Conservation (phyloP, 2,797 vertebrate species). For the Sebastes aleutianus region DNA sequence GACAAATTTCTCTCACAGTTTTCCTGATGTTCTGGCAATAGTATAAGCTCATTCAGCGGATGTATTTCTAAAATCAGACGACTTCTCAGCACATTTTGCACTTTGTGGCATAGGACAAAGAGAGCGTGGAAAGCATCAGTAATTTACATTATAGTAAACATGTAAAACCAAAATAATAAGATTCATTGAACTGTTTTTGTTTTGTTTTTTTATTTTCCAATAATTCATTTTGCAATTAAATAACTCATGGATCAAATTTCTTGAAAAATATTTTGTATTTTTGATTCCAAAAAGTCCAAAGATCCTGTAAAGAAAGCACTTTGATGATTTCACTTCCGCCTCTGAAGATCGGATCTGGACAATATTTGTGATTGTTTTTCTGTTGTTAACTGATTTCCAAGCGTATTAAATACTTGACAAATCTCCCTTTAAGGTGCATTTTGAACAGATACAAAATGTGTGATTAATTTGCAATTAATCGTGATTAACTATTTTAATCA, state of each 20-base stretch:
- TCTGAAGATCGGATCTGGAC: neutral
- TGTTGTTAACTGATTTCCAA: too few species aligned
- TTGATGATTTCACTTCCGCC: constrained; percentile 62
- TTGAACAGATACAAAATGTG: too few species aligned
- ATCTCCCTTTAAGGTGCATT: too few species aligned
- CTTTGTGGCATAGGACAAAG: constrained; percentile 57
- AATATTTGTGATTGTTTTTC: too few species aligned
- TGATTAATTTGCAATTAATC: too few species aligned
- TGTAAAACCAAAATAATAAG: constrained; percentile 41
- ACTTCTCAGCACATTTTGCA: constrained; percentile 80
- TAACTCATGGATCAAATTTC: constrained; percentile 44
- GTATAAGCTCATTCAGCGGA: constrained; percentile 54
- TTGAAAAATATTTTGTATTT: constrained; percentile 15
- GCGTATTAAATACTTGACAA: too few species aligned
- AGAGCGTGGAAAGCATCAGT: constrained; percentile 5
- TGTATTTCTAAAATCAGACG: constrained; percentile 59
- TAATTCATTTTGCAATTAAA: constrained; percentile 19
- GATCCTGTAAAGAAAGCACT: constrained; percentile 62
- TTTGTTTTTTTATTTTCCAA: neutral
- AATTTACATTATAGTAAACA: constrained; percentile 11
- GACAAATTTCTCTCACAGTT: constrained; percentile 83
- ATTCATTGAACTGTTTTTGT: neutral
- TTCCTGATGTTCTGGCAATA: constrained; percentile 84
- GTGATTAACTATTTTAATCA: too few species aligned
- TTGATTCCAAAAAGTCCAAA: constrained; percentile 56